Percentiles rank a stretch among this genome's conserved stretches.
Conservation (phyloP, 2,797 vertebrate species). For the Squalus acanthias region DNA sequence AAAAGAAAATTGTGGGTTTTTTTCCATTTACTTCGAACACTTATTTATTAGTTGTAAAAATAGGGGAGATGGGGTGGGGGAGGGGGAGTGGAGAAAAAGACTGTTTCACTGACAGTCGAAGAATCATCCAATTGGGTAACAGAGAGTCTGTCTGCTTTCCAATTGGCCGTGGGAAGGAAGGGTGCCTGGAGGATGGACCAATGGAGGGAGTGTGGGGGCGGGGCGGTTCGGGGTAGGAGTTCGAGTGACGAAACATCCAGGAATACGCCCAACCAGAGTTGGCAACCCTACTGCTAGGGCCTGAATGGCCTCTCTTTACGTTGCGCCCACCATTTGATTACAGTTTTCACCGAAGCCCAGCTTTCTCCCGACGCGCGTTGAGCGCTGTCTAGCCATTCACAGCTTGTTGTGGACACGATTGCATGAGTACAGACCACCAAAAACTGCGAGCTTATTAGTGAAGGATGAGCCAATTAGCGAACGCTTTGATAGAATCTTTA, state of each 20-base stretch:
- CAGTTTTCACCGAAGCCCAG: background rate
- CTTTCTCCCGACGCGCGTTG: no score
- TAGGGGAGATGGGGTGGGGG: background rate
- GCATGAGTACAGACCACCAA: background rate
- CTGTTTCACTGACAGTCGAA: background rate
- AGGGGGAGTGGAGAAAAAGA: no score
- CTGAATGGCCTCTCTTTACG: background rate
- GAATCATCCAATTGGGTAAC: no score
- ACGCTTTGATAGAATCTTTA: background rate
- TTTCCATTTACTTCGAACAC: background rate
- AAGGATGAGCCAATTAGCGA: constrained; percentile 11
- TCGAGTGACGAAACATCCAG: background rate
- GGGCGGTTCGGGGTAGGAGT: no score
- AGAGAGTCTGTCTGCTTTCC: background rate
- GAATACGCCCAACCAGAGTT: background rate
- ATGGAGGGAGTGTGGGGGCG: background rate
- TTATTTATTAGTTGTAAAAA: background rate
- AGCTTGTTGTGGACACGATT: background rate
- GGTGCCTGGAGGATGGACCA: background rate
- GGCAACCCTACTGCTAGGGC: background rate
- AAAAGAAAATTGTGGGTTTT: no score
- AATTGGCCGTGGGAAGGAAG: background rate
- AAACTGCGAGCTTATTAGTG: background rate
- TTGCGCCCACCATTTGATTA: no score
- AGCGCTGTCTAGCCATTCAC: background rate